Evolutionary conservation across 2,888 invertebrate species (phyloP).

Genomic region (Tetheella fluctuosa): DNA sequence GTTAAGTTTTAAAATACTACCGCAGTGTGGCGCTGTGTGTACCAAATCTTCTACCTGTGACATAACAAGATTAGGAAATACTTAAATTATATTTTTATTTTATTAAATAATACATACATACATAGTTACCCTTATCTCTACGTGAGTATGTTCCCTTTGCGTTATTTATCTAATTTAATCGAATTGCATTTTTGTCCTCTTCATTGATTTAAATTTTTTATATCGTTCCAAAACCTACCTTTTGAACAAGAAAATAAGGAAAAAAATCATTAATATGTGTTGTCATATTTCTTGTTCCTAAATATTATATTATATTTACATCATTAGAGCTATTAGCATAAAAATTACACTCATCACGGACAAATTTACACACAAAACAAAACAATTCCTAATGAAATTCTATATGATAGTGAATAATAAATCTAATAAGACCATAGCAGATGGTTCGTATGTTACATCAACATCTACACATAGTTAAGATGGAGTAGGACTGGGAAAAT

Average conservation of each 20-base stretch:
- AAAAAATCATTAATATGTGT: no score
- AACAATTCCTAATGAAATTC: no score
- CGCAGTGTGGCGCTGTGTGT: slow-evolving; percentile 24
- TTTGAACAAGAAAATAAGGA: no score
- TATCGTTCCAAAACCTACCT: no score
- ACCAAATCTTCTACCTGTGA: neutral
- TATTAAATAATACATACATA: neutral
- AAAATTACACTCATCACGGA: neutral
- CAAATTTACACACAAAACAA: neutral
- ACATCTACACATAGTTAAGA: slow-evolving; percentile 46
- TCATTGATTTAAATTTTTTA: no score
- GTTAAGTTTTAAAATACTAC: slow-evolving; percentile 15
- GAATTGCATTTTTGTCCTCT: no score
- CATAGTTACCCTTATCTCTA: no score
- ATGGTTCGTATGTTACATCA: slow-evolving; percentile 18
- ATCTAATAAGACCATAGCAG: slow-evolving; percentile 5
- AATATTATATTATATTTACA: no score
- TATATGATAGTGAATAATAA: neutral
- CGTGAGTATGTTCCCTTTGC: no score
- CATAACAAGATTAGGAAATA: neutral
- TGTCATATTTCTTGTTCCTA: no score
- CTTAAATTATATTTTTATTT: neutral
- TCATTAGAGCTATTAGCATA: no score
- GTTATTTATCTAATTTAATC: no score
- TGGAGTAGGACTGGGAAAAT: slow-evolving; percentile 61